Evolutionary conservation across 2,888 invertebrate genomes (phyloP), one percentile per base, ranked within the genome.

Genomic region (Elmis aenea): DNA sequence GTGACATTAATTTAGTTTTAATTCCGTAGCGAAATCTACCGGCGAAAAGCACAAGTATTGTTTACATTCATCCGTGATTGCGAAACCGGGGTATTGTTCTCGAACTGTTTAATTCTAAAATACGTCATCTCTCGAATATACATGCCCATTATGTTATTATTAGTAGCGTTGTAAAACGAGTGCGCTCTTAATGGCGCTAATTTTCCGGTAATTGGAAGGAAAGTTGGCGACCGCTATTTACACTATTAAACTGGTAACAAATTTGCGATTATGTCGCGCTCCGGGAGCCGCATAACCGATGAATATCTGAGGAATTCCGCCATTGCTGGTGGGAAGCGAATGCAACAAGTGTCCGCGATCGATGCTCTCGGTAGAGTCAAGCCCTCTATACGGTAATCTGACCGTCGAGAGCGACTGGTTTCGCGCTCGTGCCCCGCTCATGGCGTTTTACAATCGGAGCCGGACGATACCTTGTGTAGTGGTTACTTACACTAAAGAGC

Each of bases 231-330:
- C n/a, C n/a, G n/a, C 18, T 6, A 18, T 6, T 18, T 6, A 18
- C 5, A 18, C 8, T 18, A 18, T 8, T 8, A 8, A 18, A 8
- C 8, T 8, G 18, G 18, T 18, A 18, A 18, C n/a, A 18, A 5
- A 5, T 8, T 5, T 16, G 37, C 29, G 33, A 29, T 38, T 30
- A 25, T 34, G 32, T 30, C 33, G 26, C 33, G 26, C 31, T 15
- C 22, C 31, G 27, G 38, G 23, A 33, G 25, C 28, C 37, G 34
- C 28, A 59, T 3, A 63, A 64, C 40, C 64, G 68, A 34, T 25
- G 40, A 36, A 44, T 46, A 55, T 64, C 65, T 66, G 71, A 71
- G 38, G 71, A 68, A 63, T 72, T 70, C 57, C 69, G 72, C 13
- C 36, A 68, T 70, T 57, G 64, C 64, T 57, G 65, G 66, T 13